Evolutionary conservation across 1,140 invertebrate genomes (phyloP).

Genomic region (Aphidius gifuensis): DNA sequence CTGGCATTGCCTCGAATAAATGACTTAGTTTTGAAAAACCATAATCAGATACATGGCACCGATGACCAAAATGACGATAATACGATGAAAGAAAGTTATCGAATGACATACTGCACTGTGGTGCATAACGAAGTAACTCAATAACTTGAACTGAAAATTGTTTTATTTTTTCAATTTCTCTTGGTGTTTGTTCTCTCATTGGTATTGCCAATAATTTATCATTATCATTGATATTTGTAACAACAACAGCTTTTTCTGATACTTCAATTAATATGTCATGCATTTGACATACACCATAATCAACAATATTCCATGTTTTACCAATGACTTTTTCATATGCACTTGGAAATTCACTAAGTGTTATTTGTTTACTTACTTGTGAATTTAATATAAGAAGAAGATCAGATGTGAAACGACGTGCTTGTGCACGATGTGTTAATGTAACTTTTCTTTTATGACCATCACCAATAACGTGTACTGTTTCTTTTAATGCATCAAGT

Average conservation of each 20-base stretch:
- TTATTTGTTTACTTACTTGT: slow-evolving; percentile 73
- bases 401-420: slow-evolving; percentile 86
- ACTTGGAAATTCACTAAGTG: slow-evolving; percentile 69
- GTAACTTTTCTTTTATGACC: slow-evolving; percentile 83
- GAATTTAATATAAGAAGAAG: slow-evolving; percentile 79
- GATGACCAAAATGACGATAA: slow-evolving; percentile 91
- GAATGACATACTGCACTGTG: slow-evolving; percentile 76
- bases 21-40: slow-evolving; percentile 91
- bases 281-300: slow-evolving; percentile 79
- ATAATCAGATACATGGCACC: slow-evolving; percentile 90
- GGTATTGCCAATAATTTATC: slow-evolving; percentile 67
- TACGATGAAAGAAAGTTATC: slow-evolving; percentile 93
- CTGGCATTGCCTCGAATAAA: slow-evolving; percentile 87
- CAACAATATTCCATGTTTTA: slow-evolving; percentile 68
- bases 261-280: slow-evolving; percentile 73
- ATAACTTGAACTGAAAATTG: slow-evolving; percentile 74
- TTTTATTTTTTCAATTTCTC: slow-evolving; percentile 70
- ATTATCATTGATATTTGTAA: slow-evolving; percentile 62
- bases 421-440: slow-evolving; percentile 80
- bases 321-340: slow-evolving; percentile 73
- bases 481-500: slow-evolving; percentile 84
- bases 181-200: slow-evolving; percentile 73
- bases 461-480: slow-evolving; percentile 88
- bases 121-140: slow-evolving; percentile 80
- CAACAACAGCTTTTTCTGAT: slow-evolving; percentile 73